Percentiles rank a stretch among this genome's conserved stretches.
Evolutionary conservation across 1,140 invertebrate species (phyloP).

Genomic region (Episyrphus balteatus): DNA sequence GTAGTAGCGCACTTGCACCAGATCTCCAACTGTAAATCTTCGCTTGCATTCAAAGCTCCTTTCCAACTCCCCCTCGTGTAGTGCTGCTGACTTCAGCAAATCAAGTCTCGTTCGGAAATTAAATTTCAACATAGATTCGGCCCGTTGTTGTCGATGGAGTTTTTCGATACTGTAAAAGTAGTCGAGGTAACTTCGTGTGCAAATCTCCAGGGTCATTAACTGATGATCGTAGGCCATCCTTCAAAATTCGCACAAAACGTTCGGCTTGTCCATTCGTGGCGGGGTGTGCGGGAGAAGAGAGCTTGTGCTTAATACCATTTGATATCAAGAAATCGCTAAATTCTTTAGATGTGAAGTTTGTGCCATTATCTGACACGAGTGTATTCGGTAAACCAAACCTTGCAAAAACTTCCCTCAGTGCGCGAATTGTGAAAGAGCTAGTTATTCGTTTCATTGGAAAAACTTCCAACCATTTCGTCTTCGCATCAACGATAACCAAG

Average conservation of each 20-base stretch:
- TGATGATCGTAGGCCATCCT: too few species aligned
- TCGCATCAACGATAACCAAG: slow-evolving; percentile 19
- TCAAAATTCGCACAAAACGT: not conserved
- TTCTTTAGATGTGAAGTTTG: not conserved
- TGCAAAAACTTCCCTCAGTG: not conserved
- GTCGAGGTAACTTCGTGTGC: too few species aligned
- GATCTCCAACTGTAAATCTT: too few species aligned
- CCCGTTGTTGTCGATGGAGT: too few species aligned
- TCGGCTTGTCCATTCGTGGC: not conserved
- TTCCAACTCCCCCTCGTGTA: too few species aligned
- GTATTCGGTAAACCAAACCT: not conserved
- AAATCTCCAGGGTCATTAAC: too few species aligned
- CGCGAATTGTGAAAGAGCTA: not conserved
- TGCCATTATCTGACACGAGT: slow-evolving; percentile 13
- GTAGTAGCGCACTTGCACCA: too few species aligned
- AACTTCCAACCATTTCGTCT: slow-evolving; percentile 31
- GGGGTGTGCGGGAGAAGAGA: not conserved
- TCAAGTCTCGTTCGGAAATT: too few species aligned
- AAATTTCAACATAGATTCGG: too few species aligned
- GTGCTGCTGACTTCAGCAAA: too few species aligned
- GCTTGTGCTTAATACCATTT: not conserved
- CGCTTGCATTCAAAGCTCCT: too few species aligned
- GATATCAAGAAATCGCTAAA: not conserved
- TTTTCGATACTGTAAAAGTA: too few species aligned
- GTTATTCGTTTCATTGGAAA: not conserved